These are phyloP conservation scores for Dinocampus coccinellae DNA, from an alignment of 2,888 invertebrate species.

Conservation along the genomic window DNA sequence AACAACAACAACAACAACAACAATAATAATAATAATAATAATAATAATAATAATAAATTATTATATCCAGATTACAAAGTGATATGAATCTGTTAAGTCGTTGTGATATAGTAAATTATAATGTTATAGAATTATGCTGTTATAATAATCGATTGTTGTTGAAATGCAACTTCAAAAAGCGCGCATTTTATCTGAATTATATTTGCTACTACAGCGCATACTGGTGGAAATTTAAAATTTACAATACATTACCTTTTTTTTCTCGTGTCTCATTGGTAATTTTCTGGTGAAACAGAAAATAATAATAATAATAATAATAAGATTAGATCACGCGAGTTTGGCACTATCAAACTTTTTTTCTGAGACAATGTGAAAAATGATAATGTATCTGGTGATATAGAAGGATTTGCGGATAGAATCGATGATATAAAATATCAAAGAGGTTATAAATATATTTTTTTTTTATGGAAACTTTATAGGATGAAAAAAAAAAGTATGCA, in stretches of 20 bases:
- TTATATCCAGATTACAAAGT: no score
- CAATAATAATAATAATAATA: background rate
- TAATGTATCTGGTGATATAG: background rate
- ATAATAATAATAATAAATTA: background rate
- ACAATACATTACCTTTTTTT: conserved; percentile 10
- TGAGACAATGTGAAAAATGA: conserved; percentile 24
- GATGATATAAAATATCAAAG: no score
- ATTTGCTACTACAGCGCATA: conserved; percentile 52
- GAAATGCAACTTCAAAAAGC: conserved; percentile 27
- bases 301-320: background rate
- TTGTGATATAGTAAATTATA: no score
- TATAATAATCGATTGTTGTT: no score
- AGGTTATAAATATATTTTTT: no score
- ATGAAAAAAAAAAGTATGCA: background rate
- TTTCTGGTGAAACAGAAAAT: background rate
- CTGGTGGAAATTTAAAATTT: conserved; percentile 45
- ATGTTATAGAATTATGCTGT: no score
- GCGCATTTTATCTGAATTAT: conserved; percentile 40
- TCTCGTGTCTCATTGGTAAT: background rate
- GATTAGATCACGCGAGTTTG: no score
- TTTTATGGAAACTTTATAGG: background rate
- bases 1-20: no score
- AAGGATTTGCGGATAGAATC: no score
- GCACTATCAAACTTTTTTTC: no score
- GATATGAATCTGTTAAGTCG: no score